phyloP scores from a whole-genome alignment of 2,113 vertebrate species.

The Syrrhaptes paradoxus region DNA sequence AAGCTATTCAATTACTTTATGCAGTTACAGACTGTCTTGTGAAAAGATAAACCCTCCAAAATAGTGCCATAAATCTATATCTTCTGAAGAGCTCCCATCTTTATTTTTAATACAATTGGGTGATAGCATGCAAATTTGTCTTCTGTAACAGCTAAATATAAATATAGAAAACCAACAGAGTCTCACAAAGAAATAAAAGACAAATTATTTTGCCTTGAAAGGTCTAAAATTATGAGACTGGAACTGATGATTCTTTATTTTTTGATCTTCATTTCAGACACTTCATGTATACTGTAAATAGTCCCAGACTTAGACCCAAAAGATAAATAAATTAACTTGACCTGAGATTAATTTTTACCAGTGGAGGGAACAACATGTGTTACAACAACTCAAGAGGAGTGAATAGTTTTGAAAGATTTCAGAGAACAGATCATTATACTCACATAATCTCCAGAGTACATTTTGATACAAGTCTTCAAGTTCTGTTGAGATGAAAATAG shows the following conservation, averaged over 20 bases:
- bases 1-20: neutral
- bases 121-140: neutral
- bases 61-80: neutral
- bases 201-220: neutral
- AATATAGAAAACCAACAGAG: neutral
- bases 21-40: neutral
- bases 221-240: neutral
- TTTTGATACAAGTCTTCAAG: constrained; percentile 16
- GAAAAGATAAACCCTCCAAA: neutral
- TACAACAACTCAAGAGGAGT: neutral
- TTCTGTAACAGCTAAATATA: neutral
- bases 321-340: neutral
- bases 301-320: neutral
- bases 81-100: neutral
- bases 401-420: neutral
- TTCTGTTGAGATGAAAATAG: neutral
- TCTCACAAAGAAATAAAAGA: neutral
- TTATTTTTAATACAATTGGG: neutral
- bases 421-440: constrained; percentile 60
- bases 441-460: constrained; percentile 76
- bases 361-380: neutral
- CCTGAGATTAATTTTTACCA: neutral
- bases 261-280: neutral
- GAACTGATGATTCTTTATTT: neutral
- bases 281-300: neutral